A percentile compares a stretch with the other conserved stretches of the same genome.
Evolutionary conservation across 2,888 invertebrate genomes (phyloP).

Genomic region (Hydrotaea cyrtoneurina): DNA sequence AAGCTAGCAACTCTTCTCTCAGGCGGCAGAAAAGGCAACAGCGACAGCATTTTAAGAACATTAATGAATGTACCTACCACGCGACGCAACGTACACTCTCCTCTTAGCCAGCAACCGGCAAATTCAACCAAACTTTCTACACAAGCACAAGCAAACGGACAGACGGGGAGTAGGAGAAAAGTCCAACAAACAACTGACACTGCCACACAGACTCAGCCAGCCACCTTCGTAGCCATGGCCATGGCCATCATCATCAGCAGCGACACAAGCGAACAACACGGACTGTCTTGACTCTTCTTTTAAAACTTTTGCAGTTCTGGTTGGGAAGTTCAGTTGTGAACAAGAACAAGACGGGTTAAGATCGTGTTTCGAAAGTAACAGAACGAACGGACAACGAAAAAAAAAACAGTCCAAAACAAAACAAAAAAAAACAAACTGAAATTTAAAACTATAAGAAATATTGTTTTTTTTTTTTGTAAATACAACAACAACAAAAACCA

Average conservation of each 20-base stretch:
- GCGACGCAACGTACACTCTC: slow-evolving; percentile 12
- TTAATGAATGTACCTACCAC: neutral
- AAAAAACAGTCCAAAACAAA: slow-evolving; percentile 4
- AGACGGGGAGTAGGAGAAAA: neutral
- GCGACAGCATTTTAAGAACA: slow-evolving; percentile 41
- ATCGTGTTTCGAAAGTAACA: slow-evolving; percentile 51
- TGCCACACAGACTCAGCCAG: neutral
- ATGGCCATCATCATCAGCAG: slow-evolving; percentile 5
- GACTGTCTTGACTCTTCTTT: slow-evolving; percentile 44
- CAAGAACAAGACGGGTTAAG: slow-evolving; percentile 67
- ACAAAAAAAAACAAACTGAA: slow-evolving; percentile 32
- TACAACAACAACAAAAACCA: neutral
- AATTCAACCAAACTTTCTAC: slow-evolving; percentile 59
- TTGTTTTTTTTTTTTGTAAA: slow-evolving; percentile 3
- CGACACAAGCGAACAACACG: neutral
- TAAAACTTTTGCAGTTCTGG: slow-evolving; percentile 64
- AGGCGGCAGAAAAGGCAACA: neutral
- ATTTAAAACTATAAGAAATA: slow-evolving; percentile 20
- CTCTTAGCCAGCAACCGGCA: slow-evolving; percentile 25
- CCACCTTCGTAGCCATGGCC: neutral
- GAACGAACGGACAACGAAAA: slow-evolving; percentile 34
- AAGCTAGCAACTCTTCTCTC: neutral
- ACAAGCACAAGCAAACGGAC: slow-evolving; percentile 1
- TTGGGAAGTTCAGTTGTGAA: slow-evolving; percentile 63
- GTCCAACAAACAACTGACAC: neutral